phyloP scores from a whole-genome alignment of 1,140 invertebrate species.

The Heliconius himera region DNA sequence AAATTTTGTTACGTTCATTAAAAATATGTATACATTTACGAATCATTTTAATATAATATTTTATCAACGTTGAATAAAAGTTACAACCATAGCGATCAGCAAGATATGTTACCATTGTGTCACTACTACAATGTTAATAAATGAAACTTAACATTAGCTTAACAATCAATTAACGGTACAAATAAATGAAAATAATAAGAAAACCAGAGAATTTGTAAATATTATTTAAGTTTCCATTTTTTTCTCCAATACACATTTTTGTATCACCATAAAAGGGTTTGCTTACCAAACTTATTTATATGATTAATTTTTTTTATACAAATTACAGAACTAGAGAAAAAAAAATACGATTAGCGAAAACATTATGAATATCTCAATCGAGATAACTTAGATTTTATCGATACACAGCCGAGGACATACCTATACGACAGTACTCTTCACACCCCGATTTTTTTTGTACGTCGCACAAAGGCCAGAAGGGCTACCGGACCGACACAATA shows the following conservation, averaged over 20 bases:
- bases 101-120: too few relatives aligned
- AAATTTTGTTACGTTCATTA: too few relatives aligned
- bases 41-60: too few relatives aligned
- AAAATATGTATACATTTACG: too few relatives aligned
- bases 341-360: neutral
- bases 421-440: constrained; percentile 58
- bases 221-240: neutral
- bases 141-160: too few relatives aligned
- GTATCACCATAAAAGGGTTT: neutral
- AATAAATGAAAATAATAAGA: too few relatives aligned
- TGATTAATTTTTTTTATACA: neutral
- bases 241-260: too few relatives aligned
- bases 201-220: neutral
- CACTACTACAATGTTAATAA: too few relatives aligned
- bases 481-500: constrained; percentile 74
- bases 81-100: too few relatives aligned
- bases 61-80: too few relatives aligned
- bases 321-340: neutral
- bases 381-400: neutral
- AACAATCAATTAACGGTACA: too few relatives aligned
- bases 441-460: constrained; percentile 76
- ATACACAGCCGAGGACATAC: constrained; percentile 28
- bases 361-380: neutral
- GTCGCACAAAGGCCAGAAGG: constrained; percentile 73
- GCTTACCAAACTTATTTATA: neutral